Base-by-base conservation (phyloP, 2,888 invertebrate species). In the Eucriotettix oculatus region DNA sequence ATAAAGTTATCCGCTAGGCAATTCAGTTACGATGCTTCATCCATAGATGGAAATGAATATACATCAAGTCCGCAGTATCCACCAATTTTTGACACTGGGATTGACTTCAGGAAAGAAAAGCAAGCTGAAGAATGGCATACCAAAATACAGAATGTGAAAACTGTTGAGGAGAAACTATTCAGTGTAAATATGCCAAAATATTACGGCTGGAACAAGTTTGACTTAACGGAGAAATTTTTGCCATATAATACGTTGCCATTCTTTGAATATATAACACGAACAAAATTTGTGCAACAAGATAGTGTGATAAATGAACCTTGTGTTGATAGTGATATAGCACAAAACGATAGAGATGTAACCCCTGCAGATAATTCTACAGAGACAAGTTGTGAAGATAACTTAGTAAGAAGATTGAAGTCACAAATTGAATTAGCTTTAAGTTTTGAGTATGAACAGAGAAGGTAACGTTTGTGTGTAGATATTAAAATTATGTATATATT, bases 161-260 rank as follows among this genome's bases (percentile, higher is more conserved):
- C 89, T 0, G 80, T 90, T 0, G 92, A 93, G 74, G 90, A 90
- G 71, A 93, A 93, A 69, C 78, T 89, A 67, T 82, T 90, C 58
- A 87, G 86, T 66, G 68, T 91, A 40, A 91, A 91, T 71, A 85
- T 90, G 82, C 88, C 87, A 0, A 79, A 80, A 57, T 90, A 85
- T 71, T 92, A 87, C 71, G 91, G 92, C 1, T 90, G 83, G 76
- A 80, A 79, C 68, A 79, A 81, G 61, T 72, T 83, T 1, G 73
- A 80, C 67, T 69, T 90, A 7, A 71, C 74, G 2, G 88, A 89
- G 69, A 73, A 79, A 56, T 66, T 66, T 14, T 68, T 79, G 60
- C 84, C 83, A 0, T 90, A 88, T 67, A 82, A 87, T 72, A 79
- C 81, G 55, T 72, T 90, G 69, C 78, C 82, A 0, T 74, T 87